Evolutionary conservation across 2,797 vertebrate genomes (phyloP), one percentile per base, ranked within the genome.

Genomic region (Rhabdomys pumilio): DNA sequence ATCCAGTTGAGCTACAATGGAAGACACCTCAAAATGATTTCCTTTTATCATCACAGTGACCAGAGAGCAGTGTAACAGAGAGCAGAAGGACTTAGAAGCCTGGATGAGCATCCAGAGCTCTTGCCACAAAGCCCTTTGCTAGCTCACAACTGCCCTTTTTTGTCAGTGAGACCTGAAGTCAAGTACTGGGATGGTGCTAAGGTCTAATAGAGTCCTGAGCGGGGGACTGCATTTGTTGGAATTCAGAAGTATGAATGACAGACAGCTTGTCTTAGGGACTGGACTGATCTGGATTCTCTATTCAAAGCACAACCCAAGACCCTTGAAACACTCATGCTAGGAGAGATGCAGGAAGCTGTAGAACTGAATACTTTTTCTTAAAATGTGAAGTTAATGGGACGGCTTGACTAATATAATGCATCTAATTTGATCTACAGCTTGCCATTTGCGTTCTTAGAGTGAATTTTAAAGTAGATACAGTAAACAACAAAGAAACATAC

Each of bases 351-450:
- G 94, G 89, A 85, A 85, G 67, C 34, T 38, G 12, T 41, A 55
- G 55, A 1, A 1, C 61, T 97, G 19, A 26, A 61, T 96, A 85
- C 41, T 92, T 96, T 94, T 91, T 89, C 88, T 96, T 93, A 89
- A 97, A 93, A 93, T 97, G 65, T 94, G 63, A 96, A 93, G 90
- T 96, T 91, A 97, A 95, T 95, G 81, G 91, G 95, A 24, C 26
- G 41, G 80, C 61, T 79, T 95, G 94, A 84, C 86, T 97, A 91
- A 93, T 92, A 73, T 20, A 87, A 95, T 97, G 83, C 67, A 80
- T 96, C 96, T 96, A 90, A 96, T 96, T 97, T 98, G 89, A 96
- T 96, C 96, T 96, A 59, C 84, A 97, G 72, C 77, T 89, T 94
- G 92, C 53, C 53, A 8, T 76, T 96, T 93, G 89, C 72, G 81